Conservation (phyloP, 2,113 vertebrate species). For the Tragelaphus imberbis region DNA sequence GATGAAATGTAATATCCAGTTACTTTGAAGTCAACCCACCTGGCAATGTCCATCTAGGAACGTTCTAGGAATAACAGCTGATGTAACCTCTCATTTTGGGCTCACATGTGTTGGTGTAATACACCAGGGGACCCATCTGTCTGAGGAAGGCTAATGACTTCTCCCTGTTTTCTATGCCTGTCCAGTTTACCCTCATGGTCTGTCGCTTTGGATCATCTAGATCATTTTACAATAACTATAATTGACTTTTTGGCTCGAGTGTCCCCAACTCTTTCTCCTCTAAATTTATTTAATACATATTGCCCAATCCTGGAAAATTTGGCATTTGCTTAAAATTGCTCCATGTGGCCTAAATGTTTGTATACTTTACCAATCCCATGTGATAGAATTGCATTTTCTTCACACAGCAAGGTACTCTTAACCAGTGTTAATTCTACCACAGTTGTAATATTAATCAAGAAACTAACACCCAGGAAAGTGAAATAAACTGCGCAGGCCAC, state of each 20-base stretch:
- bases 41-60: constrained; percentile 25
- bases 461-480: neutral
- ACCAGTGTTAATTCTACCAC: neutral
- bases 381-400: neutral
- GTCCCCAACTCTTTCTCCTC: neutral
- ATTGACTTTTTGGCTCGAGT: neutral
- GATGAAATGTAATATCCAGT: constrained; percentile 51
- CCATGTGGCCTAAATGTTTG: neutral
- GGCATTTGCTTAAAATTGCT: neutral
- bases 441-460: neutral
- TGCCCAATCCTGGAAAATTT: neutral
- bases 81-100: constrained; percentile 13
- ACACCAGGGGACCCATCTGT: neutral
- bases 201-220: neutral
- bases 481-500: neutral
- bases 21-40: constrained; percentile 56
- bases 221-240: neutral
- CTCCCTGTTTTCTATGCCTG: neutral
- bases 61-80: constrained; percentile 52
- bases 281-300: neutral
- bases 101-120: neutral
- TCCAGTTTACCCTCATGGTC: neutral
- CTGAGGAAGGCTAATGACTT: neutral
- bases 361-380: neutral
- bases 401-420: neutral